phyloP scores from a whole-genome alignment of 2,797 vertebrate species.

The Bovichtus variegatus region DNA sequence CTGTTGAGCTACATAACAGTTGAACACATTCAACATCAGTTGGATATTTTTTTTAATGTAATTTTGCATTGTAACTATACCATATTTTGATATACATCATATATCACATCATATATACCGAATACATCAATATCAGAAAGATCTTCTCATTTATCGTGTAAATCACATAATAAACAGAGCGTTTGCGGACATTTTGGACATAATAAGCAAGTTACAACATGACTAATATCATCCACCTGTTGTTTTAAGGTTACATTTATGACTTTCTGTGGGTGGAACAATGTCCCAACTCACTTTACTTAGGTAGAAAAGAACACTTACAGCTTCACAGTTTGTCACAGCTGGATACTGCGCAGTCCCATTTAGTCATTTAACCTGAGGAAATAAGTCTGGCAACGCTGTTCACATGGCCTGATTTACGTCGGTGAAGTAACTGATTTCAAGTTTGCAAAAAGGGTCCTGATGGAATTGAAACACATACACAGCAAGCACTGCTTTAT shows the following conservation, averaged over 20 bases:
- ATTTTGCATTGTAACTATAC: neutral
- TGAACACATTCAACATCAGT: neutral
- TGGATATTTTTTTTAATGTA: neutral
- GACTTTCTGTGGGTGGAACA: neutral
- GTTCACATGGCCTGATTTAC: neutral
- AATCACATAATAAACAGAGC: neutral
- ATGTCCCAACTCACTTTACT: neutral
- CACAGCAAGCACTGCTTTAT: neutral
- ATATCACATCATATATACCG: no score
- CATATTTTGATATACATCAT: neutral
- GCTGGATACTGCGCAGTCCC: neutral
- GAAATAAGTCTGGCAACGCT: slow-evolving; percentile 1
- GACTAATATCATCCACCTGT: slow-evolving; percentile 3
- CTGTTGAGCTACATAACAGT: no score
- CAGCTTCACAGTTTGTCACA: neutral
- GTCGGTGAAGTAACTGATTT: neutral
- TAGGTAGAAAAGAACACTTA: neutral
- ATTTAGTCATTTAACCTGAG: slow-evolving; percentile 22
- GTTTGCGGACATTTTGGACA: neutral
- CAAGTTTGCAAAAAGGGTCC: neutral
- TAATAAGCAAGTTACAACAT: neutral
- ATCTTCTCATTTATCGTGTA: neutral
- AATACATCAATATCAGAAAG: neutral
- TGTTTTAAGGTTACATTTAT: neutral
- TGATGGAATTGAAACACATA: neutral